phyloP scores from a whole-genome alignment of 1,140 invertebrate species.

The Pogonomyrmex barbatus region DNA sequence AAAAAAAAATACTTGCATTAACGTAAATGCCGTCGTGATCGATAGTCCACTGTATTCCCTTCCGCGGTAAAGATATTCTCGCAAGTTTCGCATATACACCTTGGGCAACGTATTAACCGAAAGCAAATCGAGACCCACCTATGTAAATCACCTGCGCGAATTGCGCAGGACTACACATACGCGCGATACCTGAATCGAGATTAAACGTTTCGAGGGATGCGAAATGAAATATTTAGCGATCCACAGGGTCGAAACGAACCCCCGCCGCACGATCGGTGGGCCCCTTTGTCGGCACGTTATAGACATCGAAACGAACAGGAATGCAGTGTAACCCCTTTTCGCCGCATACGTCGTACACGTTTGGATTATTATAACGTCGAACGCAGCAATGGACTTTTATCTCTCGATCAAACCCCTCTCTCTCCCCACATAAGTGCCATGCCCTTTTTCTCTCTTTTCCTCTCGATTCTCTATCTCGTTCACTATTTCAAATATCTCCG shows the following conservation, averaged over 20 bases:
- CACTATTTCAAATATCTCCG: slow-evolving; percentile 32
- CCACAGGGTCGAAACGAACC: slow-evolving; percentile 71
- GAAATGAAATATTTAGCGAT: slow-evolving; percentile 85
- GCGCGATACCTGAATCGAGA: slow-evolving; percentile 82
- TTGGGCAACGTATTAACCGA: not conserved
- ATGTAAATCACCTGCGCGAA: slow-evolving; percentile 30
- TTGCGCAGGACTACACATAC: slow-evolving; percentile 48
- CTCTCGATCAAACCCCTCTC: slow-evolving; percentile 14
- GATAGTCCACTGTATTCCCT: not conserved
- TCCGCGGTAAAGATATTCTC: not conserved
- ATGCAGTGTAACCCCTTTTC: slow-evolving; percentile 73
- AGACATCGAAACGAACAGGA: slow-evolving; percentile 71
- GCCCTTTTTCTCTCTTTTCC: not conserved
- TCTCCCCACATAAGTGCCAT: not conserved
- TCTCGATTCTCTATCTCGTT: not conserved
- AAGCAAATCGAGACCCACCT: slow-evolving; percentile 21
- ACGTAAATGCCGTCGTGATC: not conserved
- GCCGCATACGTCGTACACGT: slow-evolving; percentile 50
- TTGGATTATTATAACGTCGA: slow-evolving; percentile 70
- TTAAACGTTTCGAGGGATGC: slow-evolving; percentile 82
- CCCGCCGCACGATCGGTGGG: slow-evolving; percentile 7
- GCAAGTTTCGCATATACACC: not conserved
- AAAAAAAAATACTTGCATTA: slow-evolving; percentile 19
- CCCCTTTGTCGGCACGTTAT: slow-evolving; percentile 73
- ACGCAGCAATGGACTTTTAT: slow-evolving; percentile 68